phyloP scores from a whole-genome alignment of 2,113 vertebrate species.

The Aramus guarauna region DNA sequence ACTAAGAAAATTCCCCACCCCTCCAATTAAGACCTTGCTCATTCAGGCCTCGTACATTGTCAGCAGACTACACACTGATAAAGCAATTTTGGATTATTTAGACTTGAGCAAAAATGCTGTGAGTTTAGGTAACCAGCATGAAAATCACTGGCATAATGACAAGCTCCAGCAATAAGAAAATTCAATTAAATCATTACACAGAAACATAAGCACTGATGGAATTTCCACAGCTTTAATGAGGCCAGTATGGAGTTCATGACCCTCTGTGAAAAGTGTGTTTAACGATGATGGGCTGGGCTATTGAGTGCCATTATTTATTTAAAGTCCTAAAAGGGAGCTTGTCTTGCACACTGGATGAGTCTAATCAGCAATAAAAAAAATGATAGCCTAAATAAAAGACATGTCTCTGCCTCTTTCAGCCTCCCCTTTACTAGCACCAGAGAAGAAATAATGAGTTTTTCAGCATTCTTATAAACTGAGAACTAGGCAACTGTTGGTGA shows the following conservation, averaged over 20 bases:
- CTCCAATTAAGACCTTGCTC: background rate
- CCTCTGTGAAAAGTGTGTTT: background rate
- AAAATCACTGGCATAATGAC: conserved; percentile 29
- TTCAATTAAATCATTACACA: conserved; percentile 55
- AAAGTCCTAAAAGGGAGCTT: background rate
- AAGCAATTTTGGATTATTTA: conserved; percentile 41
- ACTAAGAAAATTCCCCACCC: background rate
- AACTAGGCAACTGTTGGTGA: background rate
- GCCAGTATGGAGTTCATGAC: background rate
- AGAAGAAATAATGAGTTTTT: background rate
- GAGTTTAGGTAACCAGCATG: conserved; percentile 14
- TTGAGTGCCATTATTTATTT: background rate
- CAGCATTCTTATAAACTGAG: background rate
- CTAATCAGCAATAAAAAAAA: background rate
- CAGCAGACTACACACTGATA: conserved; percentile 4
- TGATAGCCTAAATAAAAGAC: background rate
- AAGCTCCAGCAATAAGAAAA: conserved; percentile 28
- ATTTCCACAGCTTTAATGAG: conserved; percentile 52
- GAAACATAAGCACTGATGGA: conserved; percentile 36
- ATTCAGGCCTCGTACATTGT: background rate
- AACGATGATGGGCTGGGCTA: background rate
- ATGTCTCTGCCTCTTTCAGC: background rate
- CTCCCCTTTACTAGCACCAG: background rate
- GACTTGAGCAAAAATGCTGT: background rate
- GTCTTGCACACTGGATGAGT: background rate